These are phyloP conservation scores for Lepidurus packardi DNA, from an alignment of 1,140 invertebrate species.

Conservation along the genomic window DNA sequence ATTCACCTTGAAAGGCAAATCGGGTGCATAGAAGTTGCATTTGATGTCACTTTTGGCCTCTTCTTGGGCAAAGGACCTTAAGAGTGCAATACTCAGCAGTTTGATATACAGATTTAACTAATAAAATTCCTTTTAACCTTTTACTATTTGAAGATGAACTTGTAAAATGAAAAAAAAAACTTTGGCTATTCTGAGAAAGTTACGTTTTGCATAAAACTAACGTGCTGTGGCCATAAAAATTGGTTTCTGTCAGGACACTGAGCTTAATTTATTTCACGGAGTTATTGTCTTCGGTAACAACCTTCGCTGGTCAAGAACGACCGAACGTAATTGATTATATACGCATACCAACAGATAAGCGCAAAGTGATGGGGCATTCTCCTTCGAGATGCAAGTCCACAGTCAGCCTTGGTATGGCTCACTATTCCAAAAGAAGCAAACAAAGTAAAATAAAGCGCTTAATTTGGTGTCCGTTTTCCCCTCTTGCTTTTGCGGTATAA, in stretches of 20 bases:
- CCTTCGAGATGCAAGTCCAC: not conserved
- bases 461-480: not conserved
- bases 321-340: not conserved
- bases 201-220: constrained; percentile 1
- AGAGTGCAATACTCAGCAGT: too few relatives aligned
- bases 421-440: not conserved
- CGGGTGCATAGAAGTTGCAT: not conserved
- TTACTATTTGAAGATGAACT: too few relatives aligned
- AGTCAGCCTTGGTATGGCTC: not conserved
- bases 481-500: not conserved
- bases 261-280: not conserved
- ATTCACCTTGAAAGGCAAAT: constrained; percentile 17
- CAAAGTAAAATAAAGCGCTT: not conserved
- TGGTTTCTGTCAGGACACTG: not conserved
- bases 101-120: too few relatives aligned
- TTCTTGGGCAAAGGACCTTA: too few relatives aligned
- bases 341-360: not conserved
- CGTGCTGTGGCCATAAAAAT: not conserved
- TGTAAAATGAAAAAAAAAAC: too few relatives aligned
- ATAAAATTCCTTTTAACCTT: too few relatives aligned
- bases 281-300: not conserved
- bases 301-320: not conserved
- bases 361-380: constrained; percentile 13
- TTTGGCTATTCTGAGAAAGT: not conserved
- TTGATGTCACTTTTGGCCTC: not conserved